phyloP scores from a whole-genome alignment of 2,797 vertebrate genomes.

The Naso thynnoides region DNA sequence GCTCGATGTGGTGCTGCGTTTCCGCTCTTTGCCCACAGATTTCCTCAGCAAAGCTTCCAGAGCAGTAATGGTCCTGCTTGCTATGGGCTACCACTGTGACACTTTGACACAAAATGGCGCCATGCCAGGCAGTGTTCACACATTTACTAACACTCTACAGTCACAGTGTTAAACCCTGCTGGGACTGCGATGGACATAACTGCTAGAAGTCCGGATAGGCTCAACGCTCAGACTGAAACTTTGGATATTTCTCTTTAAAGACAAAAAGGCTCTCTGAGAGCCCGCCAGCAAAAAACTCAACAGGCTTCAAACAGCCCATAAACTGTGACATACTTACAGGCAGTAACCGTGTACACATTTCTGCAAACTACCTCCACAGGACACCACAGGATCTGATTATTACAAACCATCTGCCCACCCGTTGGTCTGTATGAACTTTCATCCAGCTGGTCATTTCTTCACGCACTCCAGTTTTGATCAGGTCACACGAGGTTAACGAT shows the following conservation, averaged over 20 bases:
- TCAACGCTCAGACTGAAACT: neutral
- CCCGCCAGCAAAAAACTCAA: neutral
- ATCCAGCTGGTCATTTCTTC: neutral
- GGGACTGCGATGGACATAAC: constrained; percentile 29
- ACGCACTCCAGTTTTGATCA: no score
- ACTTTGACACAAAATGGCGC: constrained; percentile 45
- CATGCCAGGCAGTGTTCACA: constrained; percentile 50
- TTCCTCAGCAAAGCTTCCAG: constrained; percentile 30
- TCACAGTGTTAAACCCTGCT: constrained; percentile 24
- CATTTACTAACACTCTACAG: constrained; percentile 45
- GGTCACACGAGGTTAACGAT: neutral
- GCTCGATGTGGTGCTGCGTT: constrained; percentile 20
- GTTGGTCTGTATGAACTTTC: neutral
- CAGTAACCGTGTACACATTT: neutral
- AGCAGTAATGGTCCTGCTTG: constrained; percentile 8
- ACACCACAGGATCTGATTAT: neutral
- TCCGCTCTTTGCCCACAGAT: constrained; percentile 28
- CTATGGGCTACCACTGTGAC: constrained; percentile 43
- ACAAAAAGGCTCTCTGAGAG: neutral
- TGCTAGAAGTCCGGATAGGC: neutral
- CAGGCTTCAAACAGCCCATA: neutral
- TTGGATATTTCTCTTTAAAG: neutral
- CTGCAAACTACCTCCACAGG: neutral
- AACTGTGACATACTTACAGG: neutral
- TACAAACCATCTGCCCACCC: constrained; percentile 7